These are phyloP conservation scores for Sarcophilus harrisii DNA, from an alignment of 2,797 vertebrate species.

Conservation along the genomic window DNA sequence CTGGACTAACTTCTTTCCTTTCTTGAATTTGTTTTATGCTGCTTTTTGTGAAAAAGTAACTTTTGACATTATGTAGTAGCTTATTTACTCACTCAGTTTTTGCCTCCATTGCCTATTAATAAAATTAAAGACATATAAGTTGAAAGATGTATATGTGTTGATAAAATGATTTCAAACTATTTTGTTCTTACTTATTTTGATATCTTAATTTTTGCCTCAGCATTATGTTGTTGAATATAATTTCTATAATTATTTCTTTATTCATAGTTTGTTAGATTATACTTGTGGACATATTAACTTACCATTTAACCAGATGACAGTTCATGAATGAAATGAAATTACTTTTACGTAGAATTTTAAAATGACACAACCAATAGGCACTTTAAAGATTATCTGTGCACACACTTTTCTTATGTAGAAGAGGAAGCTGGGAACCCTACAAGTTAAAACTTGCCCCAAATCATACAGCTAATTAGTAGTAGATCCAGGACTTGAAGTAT, in stretches of 20 bases:
- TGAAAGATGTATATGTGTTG: background rate
- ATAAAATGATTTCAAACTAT: background rate
- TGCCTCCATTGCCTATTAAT: background rate
- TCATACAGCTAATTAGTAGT: background rate
- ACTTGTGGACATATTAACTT: background rate
- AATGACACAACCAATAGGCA: background rate
- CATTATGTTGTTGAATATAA: background rate
- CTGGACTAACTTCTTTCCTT: background rate
- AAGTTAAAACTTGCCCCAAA: background rate
- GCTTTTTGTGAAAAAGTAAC: background rate
- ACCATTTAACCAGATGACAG: background rate
- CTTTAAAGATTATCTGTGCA: background rate
- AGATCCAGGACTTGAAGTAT: background rate
- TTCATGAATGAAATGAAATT: background rate
- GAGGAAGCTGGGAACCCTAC: background rate
- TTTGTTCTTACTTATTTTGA: background rate
- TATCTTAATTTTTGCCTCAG: background rate
- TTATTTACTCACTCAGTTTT: background rate
- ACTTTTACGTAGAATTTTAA: background rate
- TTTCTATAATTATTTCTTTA: background rate
- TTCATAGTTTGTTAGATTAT: background rate
- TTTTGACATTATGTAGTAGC: background rate
- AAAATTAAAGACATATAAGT: background rate
- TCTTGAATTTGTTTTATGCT: background rate
- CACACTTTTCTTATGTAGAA: background rate